Evolutionary conservation across 1,140 invertebrate genomes (phyloP).

Genomic region (Mamestra configurata): DNA sequence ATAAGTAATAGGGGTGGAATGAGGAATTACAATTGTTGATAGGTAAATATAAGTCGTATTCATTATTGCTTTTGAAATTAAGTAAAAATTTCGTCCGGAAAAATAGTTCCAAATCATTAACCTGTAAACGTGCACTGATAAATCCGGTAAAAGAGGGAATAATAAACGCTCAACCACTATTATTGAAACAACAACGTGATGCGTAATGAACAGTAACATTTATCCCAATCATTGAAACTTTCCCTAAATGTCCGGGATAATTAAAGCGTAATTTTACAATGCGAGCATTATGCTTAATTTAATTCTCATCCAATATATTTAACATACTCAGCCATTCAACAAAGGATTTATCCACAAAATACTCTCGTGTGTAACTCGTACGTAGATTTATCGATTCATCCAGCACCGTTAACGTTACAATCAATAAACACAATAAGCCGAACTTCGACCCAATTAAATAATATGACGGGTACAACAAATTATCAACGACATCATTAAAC

Average conservation of each 20-base stretch:
- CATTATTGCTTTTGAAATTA: no score
- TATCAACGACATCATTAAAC: constrained; percentile 16
- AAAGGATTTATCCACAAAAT: constrained; percentile 15
- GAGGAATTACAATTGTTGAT: no score
- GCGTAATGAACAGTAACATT: background rate
- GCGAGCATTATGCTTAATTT: constrained; percentile 1
- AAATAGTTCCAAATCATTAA: no score
- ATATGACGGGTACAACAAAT: background rate
- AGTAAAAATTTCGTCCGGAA: no score
- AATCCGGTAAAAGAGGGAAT: no score
- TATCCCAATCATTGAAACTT: background rate
- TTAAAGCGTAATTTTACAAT: constrained; percentile 22
- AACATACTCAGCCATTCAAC: constrained; percentile 2
- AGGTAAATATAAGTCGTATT: background rate
- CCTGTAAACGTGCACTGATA: no score
- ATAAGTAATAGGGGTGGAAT: background rate
- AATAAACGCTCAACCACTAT: background rate
- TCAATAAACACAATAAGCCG: constrained; percentile 9
- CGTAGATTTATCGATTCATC: background rate
- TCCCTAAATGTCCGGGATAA: background rate
- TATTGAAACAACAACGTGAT: background rate
- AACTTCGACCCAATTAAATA: background rate
- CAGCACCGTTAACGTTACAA: background rate
- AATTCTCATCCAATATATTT: constrained; percentile 5
- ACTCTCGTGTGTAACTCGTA: background rate